A percentile compares a stretch with the other conserved stretches of the same genome.
Conservation (phyloP, 2,888 invertebrate species). For the Tetramorium bicarinatum region DNA sequence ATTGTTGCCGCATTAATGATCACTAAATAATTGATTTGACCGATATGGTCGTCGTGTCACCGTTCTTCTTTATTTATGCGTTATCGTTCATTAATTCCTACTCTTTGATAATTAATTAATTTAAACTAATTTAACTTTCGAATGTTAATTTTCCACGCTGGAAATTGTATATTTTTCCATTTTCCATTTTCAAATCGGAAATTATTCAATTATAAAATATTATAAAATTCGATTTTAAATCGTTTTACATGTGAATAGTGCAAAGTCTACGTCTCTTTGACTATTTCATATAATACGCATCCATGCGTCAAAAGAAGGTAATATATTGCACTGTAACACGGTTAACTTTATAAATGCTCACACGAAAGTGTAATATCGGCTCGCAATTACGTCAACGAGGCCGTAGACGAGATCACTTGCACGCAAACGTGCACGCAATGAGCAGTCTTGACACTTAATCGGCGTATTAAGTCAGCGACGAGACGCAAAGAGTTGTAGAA, state of each 20-base stretch:
- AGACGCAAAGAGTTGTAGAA: slow-evolving; percentile 21
- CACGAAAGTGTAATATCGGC: slow-evolving; percentile 33
- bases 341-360: slow-evolving; percentile 19
- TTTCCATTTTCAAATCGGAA: not conserved
- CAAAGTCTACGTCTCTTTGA: not conserved
- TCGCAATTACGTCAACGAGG: slow-evolving; percentile 41
- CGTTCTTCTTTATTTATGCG: slow-evolving; percentile 25
- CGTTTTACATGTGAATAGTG: not conserved
- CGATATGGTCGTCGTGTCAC: slow-evolving; percentile 19
- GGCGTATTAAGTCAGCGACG: slow-evolving; percentile 44
- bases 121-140: not conserved
- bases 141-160: not conserved
- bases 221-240: not conserved
- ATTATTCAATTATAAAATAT: not conserved
- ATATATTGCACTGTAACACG: slow-evolving; percentile 16
- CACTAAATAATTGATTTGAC: slow-evolving; percentile 50
- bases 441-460: slow-evolving; percentile 50
- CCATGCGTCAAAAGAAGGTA: slow-evolving; percentile 8
- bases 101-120: slow-evolving; percentile 33
- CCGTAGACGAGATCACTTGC: slow-evolving; percentile 29
- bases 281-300: not conserved
- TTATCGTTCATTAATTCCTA: slow-evolving; percentile 38
- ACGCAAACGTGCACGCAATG: slow-evolving; percentile 49
- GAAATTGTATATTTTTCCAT: not conserved
- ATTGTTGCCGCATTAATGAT: slow-evolving; percentile 50